Base-by-base conservation (phyloP, 1,140 invertebrate species). In the Cydia splendana region DNA sequence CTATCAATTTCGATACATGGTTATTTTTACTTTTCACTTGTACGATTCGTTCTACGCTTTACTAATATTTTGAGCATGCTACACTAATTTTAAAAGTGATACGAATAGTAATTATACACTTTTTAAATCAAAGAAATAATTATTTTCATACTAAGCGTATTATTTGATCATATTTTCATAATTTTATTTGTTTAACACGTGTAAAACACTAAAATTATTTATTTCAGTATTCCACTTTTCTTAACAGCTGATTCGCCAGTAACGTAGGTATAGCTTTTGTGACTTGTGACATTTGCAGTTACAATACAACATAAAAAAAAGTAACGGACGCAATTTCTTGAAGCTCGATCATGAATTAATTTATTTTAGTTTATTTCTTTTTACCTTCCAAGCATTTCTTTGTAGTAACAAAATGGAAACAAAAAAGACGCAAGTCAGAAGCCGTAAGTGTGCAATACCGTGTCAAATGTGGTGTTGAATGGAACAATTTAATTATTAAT, bases 391-490 rank as follows among this genome's bases (percentile, higher is more conserved):
- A 12, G 6, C 7, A 51, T n/a, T 73, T 75, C 10, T 30, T 45
- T 30, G 73, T 75, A 71, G 65, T 73, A 67, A 62, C 62, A 48
- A 71, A 67, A 88, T 90, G 88, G 87, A 89, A 20, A 77, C 79
- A 45, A 84, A 82, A 65, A 82, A 78, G 71, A 34, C 75, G 57
- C 80, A 84, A 69, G 78, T 48, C 75, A 85, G 76, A 77, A 86
- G 81, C 48, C 84, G 89, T 91, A 86, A 84, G 89, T 88, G 45
- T 7, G 4, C 38, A 71, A 71, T 71, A 10, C 18, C 2, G 57
- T 62, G 57, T 24, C 18, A 12, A 24, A 62, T 4, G 24, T 20
- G 9, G 57, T 20, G 18, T 62, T 57, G 24, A 53, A 62, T 0
- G 69, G 24, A 38, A 7, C 65, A 53, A 53, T 73, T 12, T 7